A percentile compares a stretch with the other conserved stretches of the same genome.
Conservation (phyloP, 23 tunicate species). For the Clavelina lepadiformis region DNA sequence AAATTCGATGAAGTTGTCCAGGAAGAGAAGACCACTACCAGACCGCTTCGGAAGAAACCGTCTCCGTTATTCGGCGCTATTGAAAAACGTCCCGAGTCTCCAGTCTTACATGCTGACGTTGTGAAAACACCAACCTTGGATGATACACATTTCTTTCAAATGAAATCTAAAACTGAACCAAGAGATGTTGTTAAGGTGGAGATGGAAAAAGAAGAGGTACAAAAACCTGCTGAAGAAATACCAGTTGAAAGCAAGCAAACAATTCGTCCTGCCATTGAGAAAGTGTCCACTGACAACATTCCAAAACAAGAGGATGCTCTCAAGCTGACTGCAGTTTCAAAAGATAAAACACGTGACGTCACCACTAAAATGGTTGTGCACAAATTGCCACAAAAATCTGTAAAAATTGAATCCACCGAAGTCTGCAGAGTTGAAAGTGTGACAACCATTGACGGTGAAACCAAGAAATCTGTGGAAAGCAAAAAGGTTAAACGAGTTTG, state of each 20-base stretch:
- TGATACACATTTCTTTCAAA: no score
- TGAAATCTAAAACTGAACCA: no score
- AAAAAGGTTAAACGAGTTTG: constrained; percentile 25
- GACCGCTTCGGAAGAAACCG: no score
- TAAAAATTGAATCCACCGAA: background rate
- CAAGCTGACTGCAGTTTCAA: no score
- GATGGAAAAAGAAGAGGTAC: background rate
- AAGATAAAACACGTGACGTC: background rate
- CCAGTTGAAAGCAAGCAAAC: no score
- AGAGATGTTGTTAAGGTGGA: background rate
- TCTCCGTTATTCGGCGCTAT: no score
- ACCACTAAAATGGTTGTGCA: background rate
- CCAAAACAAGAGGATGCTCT: no score
- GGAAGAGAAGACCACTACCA: no score
- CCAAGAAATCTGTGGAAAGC: constrained; percentile 5
- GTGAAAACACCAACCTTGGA: background rate
- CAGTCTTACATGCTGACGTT: background rate
- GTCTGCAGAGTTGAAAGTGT: background rate
- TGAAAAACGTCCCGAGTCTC: background rate
- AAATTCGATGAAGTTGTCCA: constrained; percentile 5
- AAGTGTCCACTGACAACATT: no score
- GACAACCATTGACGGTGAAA: background rate
- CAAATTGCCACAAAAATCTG: background rate
- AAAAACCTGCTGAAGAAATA: constrained; percentile 1
- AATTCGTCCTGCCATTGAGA: no score